Evolutionary conservation across 2,113 vertebrate genomes (phyloP).

Genomic region (Dinomys branickii): DNA sequence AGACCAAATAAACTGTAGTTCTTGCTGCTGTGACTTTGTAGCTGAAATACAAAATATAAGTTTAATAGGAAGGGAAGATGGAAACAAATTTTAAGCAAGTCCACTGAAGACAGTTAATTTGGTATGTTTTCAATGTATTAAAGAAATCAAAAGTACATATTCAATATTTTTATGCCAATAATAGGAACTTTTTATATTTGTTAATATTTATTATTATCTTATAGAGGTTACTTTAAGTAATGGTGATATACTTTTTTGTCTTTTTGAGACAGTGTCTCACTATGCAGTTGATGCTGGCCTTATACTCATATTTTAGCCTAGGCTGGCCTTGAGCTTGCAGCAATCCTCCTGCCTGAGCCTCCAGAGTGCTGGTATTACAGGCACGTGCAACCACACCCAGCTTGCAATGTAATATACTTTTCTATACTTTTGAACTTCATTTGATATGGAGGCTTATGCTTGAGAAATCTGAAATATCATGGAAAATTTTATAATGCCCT

Average conservation of each 20-base stretch:
- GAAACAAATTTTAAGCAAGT: not conserved
- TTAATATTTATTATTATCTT: not conserved
- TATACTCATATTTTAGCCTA: no score
- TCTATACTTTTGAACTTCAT: not conserved
- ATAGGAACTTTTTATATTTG: not conserved
- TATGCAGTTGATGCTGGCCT: not conserved
- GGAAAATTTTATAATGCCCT: not conserved
- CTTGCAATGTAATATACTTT: not conserved
- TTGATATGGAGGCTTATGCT: not conserved
- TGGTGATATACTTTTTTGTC: not conserved
- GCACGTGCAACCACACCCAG: not conserved
- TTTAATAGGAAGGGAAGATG: not conserved
- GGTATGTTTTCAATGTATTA: not conserved
- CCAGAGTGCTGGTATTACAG: not conserved
- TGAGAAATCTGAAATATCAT: not conserved
- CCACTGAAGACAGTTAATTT: not conserved
- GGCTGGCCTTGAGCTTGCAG: not conserved
- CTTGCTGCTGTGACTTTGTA: not conserved
- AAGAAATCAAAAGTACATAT: not conserved
- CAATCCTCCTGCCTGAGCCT: not conserved
- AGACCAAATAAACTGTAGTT: not conserved
- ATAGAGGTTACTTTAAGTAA: not conserved
- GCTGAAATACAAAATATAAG: not conserved
- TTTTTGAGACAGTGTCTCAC: not conserved
- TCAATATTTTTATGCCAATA: not conserved